Conservation (phyloP, 2,113 vertebrate genomes). For the Eubucco bourcierii region DNA sequence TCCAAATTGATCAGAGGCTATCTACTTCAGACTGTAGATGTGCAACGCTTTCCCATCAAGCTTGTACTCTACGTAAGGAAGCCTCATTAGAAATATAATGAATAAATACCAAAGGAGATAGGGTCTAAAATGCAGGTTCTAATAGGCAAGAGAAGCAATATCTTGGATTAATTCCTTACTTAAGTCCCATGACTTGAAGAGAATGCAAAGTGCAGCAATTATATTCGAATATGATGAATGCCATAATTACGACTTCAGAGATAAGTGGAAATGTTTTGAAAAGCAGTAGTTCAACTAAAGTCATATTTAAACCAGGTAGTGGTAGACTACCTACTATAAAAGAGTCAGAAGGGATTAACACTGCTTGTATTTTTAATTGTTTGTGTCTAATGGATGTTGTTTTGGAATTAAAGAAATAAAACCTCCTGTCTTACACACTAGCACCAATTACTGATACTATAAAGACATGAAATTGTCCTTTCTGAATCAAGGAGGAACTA, state of each 20-base stretch:
- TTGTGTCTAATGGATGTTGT: background rate
- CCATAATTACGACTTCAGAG: conserved; percentile 64
- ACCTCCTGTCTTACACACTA: background rate
- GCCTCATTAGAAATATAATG: background rate
- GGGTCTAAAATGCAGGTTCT: background rate
- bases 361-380: background rate
- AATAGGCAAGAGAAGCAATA: background rate
- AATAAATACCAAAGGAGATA: background rate
- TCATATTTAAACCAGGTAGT: background rate
- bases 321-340: background rate
- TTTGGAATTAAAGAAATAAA: background rate
- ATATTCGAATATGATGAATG: conserved; percentile 34
- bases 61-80: background rate
- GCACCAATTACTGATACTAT: background rate
- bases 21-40: background rate
- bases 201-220: conserved; percentile 64
- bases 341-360: background rate
- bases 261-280: conserved; percentile 70
- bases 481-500: background rate
- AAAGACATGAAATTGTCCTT: background rate
- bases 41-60: background rate
- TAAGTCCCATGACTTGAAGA: conserved; percentile 15
- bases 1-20: background rate
- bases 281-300: conserved; percentile 55
- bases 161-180: background rate